phyloP scores from a whole-genome alignment of 2,888 invertebrate genomes.

The Luperina nickerlii region DNA sequence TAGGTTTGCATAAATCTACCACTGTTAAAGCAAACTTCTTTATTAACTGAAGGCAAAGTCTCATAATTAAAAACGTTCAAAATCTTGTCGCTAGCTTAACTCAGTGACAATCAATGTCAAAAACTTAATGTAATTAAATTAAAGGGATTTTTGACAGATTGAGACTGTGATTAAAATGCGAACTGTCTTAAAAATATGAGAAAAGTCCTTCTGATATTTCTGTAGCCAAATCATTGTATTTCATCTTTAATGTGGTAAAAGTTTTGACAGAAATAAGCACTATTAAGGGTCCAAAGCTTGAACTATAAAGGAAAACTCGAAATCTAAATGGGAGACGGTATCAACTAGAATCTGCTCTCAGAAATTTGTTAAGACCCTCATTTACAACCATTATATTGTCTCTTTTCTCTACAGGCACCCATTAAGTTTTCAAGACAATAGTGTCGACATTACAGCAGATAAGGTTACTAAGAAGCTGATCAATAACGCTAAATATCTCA shows the following conservation, averaged over 20 bases:
- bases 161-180: background rate
- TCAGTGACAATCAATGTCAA: background rate
- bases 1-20: background rate
- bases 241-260: background rate
- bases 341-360: background rate
- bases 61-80: background rate
- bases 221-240: background rate
- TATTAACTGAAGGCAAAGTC: background rate
- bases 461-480: slow-evolving; percentile 49
- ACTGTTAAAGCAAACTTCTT: background rate
- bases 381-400: slow-evolving; percentile 9
- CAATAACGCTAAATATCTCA: slow-evolving; percentile 58
- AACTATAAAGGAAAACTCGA: background rate
- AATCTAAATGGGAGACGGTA: background rate
- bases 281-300: background rate
- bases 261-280: background rate
- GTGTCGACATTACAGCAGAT: slow-evolving; percentile 36
- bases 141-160: background rate
- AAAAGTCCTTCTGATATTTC: background rate
- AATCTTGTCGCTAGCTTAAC: background rate
- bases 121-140: background rate
- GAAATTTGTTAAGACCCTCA: background rate
- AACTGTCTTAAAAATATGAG: background rate
- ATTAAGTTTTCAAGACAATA: slow-evolving; percentile 9
- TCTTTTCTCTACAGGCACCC: background rate